A percentile compares a stretch with the other conserved stretches of the same genome.
These are phyloP conservation scores for Diachasma alloeum DNA, from an alignment of 1,140 invertebrate species.

Conservation along the genomic window DNA sequence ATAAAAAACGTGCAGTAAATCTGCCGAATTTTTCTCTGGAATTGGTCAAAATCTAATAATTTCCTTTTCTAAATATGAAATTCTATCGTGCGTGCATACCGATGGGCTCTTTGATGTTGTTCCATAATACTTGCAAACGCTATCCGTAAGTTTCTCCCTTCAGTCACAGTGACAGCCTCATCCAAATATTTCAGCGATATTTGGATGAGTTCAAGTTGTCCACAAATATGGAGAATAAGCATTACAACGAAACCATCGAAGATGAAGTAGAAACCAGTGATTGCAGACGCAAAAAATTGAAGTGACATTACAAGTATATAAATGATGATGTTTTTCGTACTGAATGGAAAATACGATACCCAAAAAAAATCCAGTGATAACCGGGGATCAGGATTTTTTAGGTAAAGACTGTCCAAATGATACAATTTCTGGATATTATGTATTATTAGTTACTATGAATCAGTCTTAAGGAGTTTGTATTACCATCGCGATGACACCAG, in stretches of 20 bases:
- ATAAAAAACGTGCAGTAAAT: too few species aligned
- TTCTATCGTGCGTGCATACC: too few species aligned
- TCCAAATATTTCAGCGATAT: neutral
- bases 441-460: neutral
- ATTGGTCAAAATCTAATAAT: too few species aligned
- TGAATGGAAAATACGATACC: neutral
- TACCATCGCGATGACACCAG: neutral
- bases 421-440: neutral
- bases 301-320: neutral
- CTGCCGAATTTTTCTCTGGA: too few species aligned
- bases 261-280: neutral
- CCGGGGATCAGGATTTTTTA: neutral
- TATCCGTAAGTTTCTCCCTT: neutral
- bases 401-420: neutral
- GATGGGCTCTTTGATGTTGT: too few species aligned
- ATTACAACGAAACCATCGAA: slow-evolving; percentile 18
- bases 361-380: neutral
- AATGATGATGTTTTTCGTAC: neutral
- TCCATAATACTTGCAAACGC: neutral
- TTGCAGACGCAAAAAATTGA: neutral
- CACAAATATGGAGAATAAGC: slow-evolving; percentile 27
- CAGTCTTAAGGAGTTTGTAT: neutral
- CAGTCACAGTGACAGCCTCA: too few species aligned
- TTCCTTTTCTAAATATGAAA: too few species aligned
- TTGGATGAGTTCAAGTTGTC: slow-evolving; percentile 17